Percentiles rank a stretch among this genome's conserved stretches.
These are phyloP conservation scores for Morone saxatilis DNA, from an alignment of 2,113 vertebrate species.

Conservation along the genomic window DNA sequence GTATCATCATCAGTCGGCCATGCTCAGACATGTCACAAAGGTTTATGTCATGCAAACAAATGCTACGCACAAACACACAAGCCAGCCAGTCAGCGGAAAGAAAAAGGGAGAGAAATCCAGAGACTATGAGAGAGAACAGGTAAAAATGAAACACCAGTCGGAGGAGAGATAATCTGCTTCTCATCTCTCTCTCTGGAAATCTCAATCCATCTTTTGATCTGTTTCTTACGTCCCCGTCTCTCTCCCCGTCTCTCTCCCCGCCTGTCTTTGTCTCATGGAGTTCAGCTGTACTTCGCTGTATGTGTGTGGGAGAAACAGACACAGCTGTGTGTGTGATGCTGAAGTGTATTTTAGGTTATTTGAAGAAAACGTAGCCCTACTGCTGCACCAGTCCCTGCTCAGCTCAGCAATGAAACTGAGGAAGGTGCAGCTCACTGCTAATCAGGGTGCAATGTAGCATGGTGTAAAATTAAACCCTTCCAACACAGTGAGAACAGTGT, in stretches of 20 bases:
- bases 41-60: slow-evolving; percentile 43
- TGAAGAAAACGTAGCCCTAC: slow-evolving; percentile 2
- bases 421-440: slow-evolving; percentile 46
- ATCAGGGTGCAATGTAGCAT: slow-evolving; percentile 40
- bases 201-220: slow-evolving; percentile 47
- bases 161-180: slow-evolving; percentile 35
- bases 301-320: not conserved
- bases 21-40: slow-evolving; percentile 27
- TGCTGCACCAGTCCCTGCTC: not conserved
- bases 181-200: slow-evolving; percentile 50
- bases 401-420: not conserved
- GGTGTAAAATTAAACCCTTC: slow-evolving; percentile 60
- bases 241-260: not conserved
- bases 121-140: slow-evolving; percentile 11
- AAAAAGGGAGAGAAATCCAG: not conserved
- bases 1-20: not conserved
- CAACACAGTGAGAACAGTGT: slow-evolving; percentile 35
- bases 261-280: slow-evolving; percentile 9
- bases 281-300: not conserved
- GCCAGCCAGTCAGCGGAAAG: not conserved
- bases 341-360: slow-evolving; percentile 11
- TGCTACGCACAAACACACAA: not conserved
- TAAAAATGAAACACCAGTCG: slow-evolving; percentile 33
- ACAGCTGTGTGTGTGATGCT: not conserved
- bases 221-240: not conserved